These are phyloP conservation scores for Lycodopsis pacificus DNA, from an alignment of 2,797 vertebrate genomes.

Conservation along the genomic window DNA sequence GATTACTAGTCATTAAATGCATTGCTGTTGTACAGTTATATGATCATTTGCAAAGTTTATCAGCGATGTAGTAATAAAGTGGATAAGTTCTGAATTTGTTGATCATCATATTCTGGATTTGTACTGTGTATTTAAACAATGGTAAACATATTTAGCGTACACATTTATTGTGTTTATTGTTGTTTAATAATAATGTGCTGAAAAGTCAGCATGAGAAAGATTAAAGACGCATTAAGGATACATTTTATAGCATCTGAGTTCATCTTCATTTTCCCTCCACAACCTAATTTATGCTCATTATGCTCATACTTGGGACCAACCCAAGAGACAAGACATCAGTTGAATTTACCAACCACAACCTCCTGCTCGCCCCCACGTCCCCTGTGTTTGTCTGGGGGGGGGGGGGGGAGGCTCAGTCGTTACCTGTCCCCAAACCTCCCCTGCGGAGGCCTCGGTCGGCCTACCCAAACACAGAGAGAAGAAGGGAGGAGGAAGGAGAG, in stretches of 20 bases:
- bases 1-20: not conserved
- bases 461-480: constrained; percentile 61
- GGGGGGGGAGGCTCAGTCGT: constrained; percentile 62
- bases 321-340: constrained; percentile 9
- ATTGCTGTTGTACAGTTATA: not conserved
- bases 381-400: constrained; percentile 49
- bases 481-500: constrained; percentile 38
- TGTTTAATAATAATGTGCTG: not conserved
- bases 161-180: not conserved
- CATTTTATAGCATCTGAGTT: not conserved
- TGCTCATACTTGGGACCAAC: not conserved
- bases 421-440: constrained; percentile 81
- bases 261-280: not conserved
- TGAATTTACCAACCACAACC: constrained; percentile 35
- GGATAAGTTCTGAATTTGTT: not conserved
- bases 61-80: not conserved
- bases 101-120: not conserved
- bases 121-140: not conserved
- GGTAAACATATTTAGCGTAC: not conserved
- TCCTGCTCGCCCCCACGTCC: constrained; percentile 25
- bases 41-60: not conserved
- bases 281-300: not conserved
- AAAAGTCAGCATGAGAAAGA: not conserved
- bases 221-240: not conserved
- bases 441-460: constrained; percentile 68